Evolutionary conservation across 2,113 vertebrate species (phyloP).

Genomic region (Lontra canadensis): DNA sequence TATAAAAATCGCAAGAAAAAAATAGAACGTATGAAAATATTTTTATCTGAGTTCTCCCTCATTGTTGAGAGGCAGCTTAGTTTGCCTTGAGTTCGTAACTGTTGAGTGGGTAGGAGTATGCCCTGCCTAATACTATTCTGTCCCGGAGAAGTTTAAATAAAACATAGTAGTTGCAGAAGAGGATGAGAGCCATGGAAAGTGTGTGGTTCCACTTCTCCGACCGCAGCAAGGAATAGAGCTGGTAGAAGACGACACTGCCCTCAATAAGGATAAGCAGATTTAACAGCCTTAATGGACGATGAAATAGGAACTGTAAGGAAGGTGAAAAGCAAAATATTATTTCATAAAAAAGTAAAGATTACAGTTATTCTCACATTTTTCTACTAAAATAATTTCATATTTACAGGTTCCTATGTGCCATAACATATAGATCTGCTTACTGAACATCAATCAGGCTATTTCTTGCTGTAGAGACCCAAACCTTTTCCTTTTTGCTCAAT

Average conservation of each 20-base stretch:
- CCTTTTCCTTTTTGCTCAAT: slow-evolving; percentile 16
- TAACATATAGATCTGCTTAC: neutral
- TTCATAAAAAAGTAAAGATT: neutral
- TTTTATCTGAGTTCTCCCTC: slow-evolving; percentile 88
- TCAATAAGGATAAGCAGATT: slow-evolving; percentile 98
- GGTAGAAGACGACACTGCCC: slow-evolving; percentile 96
- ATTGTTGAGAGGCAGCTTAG: slow-evolving; percentile 79
- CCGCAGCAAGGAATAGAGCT: slow-evolving; percentile 96
- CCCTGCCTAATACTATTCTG: slow-evolving; percentile 97
- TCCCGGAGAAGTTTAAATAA: slow-evolving; percentile 98
- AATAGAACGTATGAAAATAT: slow-evolving; percentile 99
- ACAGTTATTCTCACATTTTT: neutral
- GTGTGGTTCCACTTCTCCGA: slow-evolving; percentile 99
- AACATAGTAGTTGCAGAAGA: slow-evolving; percentile 99
- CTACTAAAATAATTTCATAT: slow-evolving; percentile 23
- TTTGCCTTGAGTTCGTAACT: slow-evolving; percentile 95
- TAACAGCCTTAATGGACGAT: slow-evolving; percentile 98
- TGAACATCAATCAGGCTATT: neutral
- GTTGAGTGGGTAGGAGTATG: slow-evolving; percentile 93
- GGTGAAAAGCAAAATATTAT: slow-evolving; percentile 44
- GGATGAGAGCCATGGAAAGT: slow-evolving; percentile 97
- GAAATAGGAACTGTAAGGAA: slow-evolving; percentile 94
- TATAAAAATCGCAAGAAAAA: slow-evolving; percentile 99
- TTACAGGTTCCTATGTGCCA: neutral
- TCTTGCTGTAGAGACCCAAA: neutral